Evolutionary conservation across 2,888 invertebrate genomes (phyloP).

Genomic region (Noctua pronuba): DNA sequence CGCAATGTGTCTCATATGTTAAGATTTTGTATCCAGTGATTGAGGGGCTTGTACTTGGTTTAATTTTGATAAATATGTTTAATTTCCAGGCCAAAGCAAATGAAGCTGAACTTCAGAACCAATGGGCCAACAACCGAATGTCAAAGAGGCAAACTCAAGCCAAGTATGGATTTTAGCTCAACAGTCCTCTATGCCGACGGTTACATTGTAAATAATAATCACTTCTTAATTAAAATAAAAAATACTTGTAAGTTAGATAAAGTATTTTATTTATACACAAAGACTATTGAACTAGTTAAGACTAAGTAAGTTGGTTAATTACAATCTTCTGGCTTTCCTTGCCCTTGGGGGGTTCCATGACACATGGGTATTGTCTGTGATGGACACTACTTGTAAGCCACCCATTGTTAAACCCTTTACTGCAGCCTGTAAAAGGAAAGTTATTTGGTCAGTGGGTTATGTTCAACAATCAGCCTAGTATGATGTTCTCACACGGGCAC

Average conservation of each 20-base stretch:
- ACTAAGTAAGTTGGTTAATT: constrained; percentile 75
- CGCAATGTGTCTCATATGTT: not conserved
- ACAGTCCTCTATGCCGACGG: not conserved
- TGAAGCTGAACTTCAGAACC: constrained; percentile 97
- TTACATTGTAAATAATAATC: constrained; percentile 43
- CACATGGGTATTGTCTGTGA: constrained; percentile 97
- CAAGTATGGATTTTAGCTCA: constrained; percentile 97
- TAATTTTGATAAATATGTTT: not conserved
- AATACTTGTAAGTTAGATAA: constrained; percentile 34
- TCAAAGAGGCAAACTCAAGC: constrained; percentile 97
- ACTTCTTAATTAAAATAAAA: constrained; percentile 47
- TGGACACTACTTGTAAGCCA: constrained; percentile 96
- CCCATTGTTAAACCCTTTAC: constrained; percentile 98
- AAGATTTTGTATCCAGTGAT: not conserved
- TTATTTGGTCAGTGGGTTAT: constrained; percentile 10
- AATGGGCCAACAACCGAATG: constrained; percentile 97
- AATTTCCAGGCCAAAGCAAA: constrained; percentile 96
- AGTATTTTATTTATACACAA: constrained; percentile 62
- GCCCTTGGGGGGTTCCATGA: constrained; percentile 96
- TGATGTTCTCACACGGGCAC: not conserved
- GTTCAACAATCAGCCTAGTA: not conserved
- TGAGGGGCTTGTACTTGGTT: not conserved
- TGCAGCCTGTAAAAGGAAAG: constrained; percentile 92
- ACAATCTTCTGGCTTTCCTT: constrained; percentile 95
- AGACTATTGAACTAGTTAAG: constrained; percentile 54